These are phyloP conservation scores for Ginglymostoma cirratum DNA, from an alignment of 2,113 vertebrate genomes.

Conservation along the genomic window DNA sequence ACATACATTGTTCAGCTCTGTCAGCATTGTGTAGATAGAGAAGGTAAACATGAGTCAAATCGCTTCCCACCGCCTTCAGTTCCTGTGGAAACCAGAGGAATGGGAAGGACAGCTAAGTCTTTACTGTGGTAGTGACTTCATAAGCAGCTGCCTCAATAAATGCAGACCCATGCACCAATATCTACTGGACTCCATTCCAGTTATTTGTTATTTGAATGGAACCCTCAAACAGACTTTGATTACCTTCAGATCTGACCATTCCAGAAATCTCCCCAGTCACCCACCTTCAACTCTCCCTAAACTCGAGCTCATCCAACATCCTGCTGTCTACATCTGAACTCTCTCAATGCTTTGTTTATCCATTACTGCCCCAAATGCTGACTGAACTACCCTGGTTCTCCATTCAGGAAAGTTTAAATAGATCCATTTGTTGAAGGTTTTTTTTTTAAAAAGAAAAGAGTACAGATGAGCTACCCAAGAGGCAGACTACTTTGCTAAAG, in stretches of 20 bases:
- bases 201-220: not conserved
- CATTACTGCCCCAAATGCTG: not conserved
- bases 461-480: not conserved
- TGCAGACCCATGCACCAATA: not conserved
- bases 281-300: not conserved
- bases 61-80: not conserved
- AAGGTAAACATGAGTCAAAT: not conserved
- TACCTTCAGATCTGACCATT: not conserved
- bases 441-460: not conserved
- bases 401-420: not conserved
- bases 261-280: not conserved
- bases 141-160: not conserved
- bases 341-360: not conserved
- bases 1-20: not conserved
- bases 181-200: not conserved
- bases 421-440: not conserved
- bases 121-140: not conserved
- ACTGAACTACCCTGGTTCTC: not conserved
- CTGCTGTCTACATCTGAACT: no score
- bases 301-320: no score
- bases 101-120: not conserved
- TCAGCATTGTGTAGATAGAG: not conserved
- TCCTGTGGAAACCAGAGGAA: not conserved
- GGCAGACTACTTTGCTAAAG: not conserved
- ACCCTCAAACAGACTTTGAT: not conserved